These are phyloP conservation scores for Poecilia wingei DNA, from an alignment of 2,797 vertebrate species.

Conservation along the genomic window DNA sequence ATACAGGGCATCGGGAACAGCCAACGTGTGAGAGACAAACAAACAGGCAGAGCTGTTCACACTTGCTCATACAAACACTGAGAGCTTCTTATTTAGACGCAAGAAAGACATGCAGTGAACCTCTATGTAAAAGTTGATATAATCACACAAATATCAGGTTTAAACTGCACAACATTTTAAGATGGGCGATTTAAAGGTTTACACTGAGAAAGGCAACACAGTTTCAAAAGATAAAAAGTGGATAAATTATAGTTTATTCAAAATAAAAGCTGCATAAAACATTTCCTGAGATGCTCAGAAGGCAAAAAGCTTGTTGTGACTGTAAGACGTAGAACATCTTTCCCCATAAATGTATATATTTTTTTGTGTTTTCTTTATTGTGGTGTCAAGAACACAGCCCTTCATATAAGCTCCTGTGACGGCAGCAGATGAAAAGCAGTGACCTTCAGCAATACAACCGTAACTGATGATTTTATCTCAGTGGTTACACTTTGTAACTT, in stretches of 20 bases:
- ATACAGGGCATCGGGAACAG: conserved; percentile 83
- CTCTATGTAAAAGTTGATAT: not conserved
- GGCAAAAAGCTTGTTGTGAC: not conserved
- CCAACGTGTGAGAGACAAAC: conserved; percentile 77
- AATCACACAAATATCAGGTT: conserved; percentile 4
- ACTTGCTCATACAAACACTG: conserved; percentile 61
- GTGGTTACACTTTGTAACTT: not conserved
- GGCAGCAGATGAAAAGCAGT: not conserved
- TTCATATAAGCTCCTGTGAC: not conserved
- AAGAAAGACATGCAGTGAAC: conserved; percentile 17
- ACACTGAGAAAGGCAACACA: not conserved
- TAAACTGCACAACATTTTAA: not conserved
- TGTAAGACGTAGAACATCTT: no score
- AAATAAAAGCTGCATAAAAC: not conserved
- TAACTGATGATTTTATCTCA: not conserved
- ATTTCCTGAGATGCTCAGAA: not conserved
- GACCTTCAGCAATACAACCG: not conserved
- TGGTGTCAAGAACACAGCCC: not conserved
- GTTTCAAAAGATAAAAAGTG: not conserved
- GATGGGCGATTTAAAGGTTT: not conserved
- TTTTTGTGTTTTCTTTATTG: not conserved
- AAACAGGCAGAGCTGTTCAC: conserved; percentile 68
- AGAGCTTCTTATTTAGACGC: conserved; percentile 50
- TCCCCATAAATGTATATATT: not conserved
- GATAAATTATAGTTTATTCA: not conserved